Conservation (phyloP, 2,113 vertebrate species). For the Menura novaehollandiae region DNA sequence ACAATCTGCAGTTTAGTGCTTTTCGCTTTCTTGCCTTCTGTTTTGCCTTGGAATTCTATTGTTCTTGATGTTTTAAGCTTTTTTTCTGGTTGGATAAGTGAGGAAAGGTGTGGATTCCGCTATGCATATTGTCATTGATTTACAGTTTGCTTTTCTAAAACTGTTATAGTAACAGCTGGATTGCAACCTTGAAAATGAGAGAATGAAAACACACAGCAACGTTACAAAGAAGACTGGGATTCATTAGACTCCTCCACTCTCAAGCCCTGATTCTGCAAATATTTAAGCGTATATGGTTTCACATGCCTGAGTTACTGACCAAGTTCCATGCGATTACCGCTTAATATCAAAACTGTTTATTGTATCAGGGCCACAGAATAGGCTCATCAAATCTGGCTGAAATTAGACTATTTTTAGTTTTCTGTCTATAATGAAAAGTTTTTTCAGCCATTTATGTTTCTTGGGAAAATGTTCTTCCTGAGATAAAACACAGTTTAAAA, state of each 20-base stretch:
- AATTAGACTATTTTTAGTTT: not conserved
- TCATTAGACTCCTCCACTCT: not conserved
- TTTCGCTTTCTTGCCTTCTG: not conserved
- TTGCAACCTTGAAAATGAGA: not conserved
- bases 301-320: not conserved
- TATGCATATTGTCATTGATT: not conserved
- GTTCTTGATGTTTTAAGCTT: not conserved
- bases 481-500: not conserved
- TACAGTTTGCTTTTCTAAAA: not conserved
- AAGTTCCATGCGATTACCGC: not conserved
- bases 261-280: not conserved
- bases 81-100: not conserved
- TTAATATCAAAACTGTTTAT: not conserved
- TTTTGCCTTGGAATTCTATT: constrained; percentile 9
- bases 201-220: not conserved
- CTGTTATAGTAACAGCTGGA: not conserved
- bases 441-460: not conserved
- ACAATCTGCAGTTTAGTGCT: not conserved
- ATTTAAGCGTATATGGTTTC: not conserved
- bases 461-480: not conserved
- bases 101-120: not conserved
- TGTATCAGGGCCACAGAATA: not conserved
- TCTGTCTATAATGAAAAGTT: not conserved
- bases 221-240: constrained; percentile 19
- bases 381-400: not conserved